Evolutionary conservation across 2,113 vertebrate species (phyloP).

Genomic region (Salvelinus sp.): DNA sequence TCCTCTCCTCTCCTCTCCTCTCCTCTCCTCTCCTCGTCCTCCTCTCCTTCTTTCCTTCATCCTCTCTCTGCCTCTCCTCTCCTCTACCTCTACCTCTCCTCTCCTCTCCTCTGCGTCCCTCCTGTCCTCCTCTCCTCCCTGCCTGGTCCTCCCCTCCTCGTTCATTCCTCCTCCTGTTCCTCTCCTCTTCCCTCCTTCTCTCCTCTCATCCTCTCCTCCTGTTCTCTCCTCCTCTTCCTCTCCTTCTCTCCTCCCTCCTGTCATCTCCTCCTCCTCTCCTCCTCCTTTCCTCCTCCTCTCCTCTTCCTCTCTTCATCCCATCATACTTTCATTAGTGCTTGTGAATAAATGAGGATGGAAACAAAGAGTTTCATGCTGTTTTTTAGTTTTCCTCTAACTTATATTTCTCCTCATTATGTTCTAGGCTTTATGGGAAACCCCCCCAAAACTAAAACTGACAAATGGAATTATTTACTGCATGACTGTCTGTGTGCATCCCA

Average conservation of each 20-base stretch:
- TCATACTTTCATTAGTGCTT: slow-evolving; percentile 54
- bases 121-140: too few relatives aligned
- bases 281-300: slow-evolving; percentile 14
- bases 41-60: too few relatives aligned
- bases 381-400: slow-evolving; percentile 26
- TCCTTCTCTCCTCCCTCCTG: slow-evolving; percentile 16
- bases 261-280: slow-evolving; percentile 11
- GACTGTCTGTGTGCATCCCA: slow-evolving; percentile 16
- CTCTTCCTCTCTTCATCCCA: slow-evolving; percentile 37
- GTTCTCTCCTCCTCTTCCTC: too few relatives aligned
- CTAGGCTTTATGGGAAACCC: slow-evolving; percentile 52
- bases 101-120: too few relatives aligned
- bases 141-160: too few relatives aligned
- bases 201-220: too few relatives aligned
- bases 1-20: fast-evolving
- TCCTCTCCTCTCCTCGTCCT: too few relatives aligned
- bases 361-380: slow-evolving; percentile 45
- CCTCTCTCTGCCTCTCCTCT: too few relatives aligned
- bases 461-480: slow-evolving; percentile 70
- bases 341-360: slow-evolving; percentile 65
- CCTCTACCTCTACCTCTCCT: too few relatives aligned
- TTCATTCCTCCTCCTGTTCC: not conserved
- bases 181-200: not conserved
- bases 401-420: slow-evolving; percentile 58
- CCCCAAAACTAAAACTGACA: slow-evolving; percentile 70